Base-by-base conservation (phyloP, 2,888 invertebrate genomes). In the Hermaeophaga mercurialis region DNA sequence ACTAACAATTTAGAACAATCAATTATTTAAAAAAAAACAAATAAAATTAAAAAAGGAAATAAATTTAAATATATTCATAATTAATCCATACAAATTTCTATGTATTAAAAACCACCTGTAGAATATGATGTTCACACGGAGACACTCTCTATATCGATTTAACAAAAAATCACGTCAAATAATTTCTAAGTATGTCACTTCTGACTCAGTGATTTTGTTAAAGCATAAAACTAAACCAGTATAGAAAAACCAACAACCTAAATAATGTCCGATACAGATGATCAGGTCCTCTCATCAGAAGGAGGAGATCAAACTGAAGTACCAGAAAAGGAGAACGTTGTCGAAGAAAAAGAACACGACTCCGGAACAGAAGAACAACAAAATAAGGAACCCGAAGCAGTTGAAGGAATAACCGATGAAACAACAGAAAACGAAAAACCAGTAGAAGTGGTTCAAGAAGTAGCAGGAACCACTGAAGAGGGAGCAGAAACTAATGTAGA, bases 311-410 rank as follows among this genome's bases (percentile, higher is more conserved):
- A 24, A 24, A 4, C 26, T 15, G 47, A 34, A 34, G 3, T 9
- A n/a, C n/a, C 17, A 3, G 12, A 48, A 26, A 26, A 28, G 28
- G 48, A 38, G 34, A 33, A 54, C 12, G 33, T 36, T 3, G 41
- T 47, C 4, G 52, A 52, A 52, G 36, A 56, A 36, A 36, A 36
- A 17, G 36, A 36, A 17, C 17, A 15, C 7, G 36, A 36, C 17
- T 36, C 36, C 9, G 36, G 36, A 34, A 11, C 22, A 1, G 47
- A 56, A 43, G 52, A 52, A 34, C 50, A 50, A 24, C n/a, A 18
- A n/a, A 46, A 39, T 14, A 14, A 31, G 2, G 48, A 55, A 36
- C 22, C 8, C 1, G 33, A 33, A 17, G 9, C 8, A n/a, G 33
- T 11, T 2, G 47, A 18, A 22, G 12, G 18, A 2, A 6, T 22